Evolutionary conservation across 2,888 invertebrate genomes (phyloP).

Genomic region (Fissipunctia ypsillon): DNA sequence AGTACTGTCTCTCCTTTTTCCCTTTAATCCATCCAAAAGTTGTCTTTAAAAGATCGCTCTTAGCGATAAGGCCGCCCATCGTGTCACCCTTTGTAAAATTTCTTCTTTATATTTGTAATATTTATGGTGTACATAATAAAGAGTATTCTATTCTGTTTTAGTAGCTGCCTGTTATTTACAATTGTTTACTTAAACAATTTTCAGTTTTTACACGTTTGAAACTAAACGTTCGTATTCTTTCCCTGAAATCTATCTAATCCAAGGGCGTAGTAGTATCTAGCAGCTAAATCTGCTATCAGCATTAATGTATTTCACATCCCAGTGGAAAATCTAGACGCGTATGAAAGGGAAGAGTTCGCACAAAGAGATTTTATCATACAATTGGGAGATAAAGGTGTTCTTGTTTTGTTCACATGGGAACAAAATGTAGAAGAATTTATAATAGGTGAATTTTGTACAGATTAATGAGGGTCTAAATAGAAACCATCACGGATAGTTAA

Average conservation of each 20-base stretch:
- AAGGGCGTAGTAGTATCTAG: neutral
- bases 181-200: no score
- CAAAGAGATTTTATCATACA: conserved; percentile 37
- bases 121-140: no score
- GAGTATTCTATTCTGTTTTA: no score
- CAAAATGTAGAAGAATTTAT: neutral
- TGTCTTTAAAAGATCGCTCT: no score
- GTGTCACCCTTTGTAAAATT: no score
- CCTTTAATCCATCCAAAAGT: no score
- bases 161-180: no score
- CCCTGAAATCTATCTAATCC: neutral
- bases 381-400: conserved; percentile 24
- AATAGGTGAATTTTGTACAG: neutral
- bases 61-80: no score
- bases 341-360: neutral
- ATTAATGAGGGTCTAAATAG: neutral
- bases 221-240: neutral
- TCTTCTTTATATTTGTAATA: no score
- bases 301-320: neutral
- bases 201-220: neutral
- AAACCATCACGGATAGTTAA: neutral
- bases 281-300: neutral
- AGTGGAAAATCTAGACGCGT: conserved; percentile 4
- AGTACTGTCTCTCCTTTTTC: no score
- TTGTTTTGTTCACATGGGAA: conserved; percentile 9